These are phyloP conservation scores for Protaetia brevitarsis DNA, from an alignment of 1,140 invertebrate species.

Conservation along the genomic window DNA sequence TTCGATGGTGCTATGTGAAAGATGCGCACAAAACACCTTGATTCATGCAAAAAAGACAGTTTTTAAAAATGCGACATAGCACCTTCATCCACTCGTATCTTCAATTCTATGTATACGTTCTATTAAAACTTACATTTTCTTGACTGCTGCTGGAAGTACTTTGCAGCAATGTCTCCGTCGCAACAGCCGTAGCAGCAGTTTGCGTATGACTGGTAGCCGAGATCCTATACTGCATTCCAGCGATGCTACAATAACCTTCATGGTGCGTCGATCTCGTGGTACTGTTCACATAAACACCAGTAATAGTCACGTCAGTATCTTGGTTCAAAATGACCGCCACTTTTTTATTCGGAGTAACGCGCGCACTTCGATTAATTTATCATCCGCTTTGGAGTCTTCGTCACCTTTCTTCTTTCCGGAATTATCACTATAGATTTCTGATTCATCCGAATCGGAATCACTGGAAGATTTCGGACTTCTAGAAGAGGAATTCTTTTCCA, in stretches of 20 bases:
- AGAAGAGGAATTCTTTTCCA: slow-evolving; percentile 65
- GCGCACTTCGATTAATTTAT: slow-evolving; percentile 57
- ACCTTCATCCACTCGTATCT: no score
- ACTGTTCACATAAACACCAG: slow-evolving; percentile 72
- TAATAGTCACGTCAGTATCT: slow-evolving; percentile 82
- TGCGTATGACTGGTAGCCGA: slow-evolving; percentile 72
- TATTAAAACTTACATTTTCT: slow-evolving; percentile 50
- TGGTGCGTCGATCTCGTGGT: slow-evolving; percentile 71
- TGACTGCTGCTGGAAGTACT: slow-evolving; percentile 40
- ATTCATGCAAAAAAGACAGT: no score
- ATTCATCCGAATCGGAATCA: slow-evolving; percentile 51
- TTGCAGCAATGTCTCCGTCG: slow-evolving; percentile 56
- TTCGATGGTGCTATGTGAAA: no score
- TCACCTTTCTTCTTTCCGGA: slow-evolving; percentile 48
- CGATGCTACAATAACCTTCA: slow-evolving; percentile 77
- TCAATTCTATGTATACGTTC: not conserved
- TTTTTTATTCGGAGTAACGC: slow-evolving; percentile 56
- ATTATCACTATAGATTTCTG: slow-evolving; percentile 38
- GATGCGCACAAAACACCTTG: no score
- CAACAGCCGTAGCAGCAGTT: slow-evolving; percentile 71
- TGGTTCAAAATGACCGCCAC: slow-evolving; percentile 71
- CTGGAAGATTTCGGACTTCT: slow-evolving; percentile 55
- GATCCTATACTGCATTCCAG: slow-evolving; percentile 79
- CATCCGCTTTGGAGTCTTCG: slow-evolving; percentile 53
- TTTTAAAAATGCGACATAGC: no score